Base-by-base conservation (phyloP, 2,113 vertebrate genomes). In the Progne subis region DNA sequence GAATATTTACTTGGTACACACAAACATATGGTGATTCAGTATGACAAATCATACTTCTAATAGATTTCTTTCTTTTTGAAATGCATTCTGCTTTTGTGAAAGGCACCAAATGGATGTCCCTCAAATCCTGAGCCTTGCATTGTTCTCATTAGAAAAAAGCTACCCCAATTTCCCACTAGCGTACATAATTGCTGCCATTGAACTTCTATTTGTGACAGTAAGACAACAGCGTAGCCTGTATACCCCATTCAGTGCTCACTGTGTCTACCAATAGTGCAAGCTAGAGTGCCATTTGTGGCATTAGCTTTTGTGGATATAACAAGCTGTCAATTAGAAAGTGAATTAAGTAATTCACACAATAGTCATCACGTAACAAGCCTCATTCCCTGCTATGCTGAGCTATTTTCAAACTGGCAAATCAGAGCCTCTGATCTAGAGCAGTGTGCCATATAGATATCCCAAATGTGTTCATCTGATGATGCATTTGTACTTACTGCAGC, bases 321-420 rank as follows among this genome's bases (percentile, higher is more conserved):
- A 85, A 88, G 71, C 89, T 95, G 78, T 59, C 91, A 91, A 85
- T 94, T 91, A 93, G 71, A 50, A 93, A 90, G 32, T 52, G 55
- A 94, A 94, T 95, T 93, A 85, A 91, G 67, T 74, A 91, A 86
- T 63, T 86, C 78, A 80, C 59, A 77, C 70, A 90, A 79, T 49
- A 86, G 76, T 86, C 63, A 52, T 60, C 32, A 55, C 6, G 9
- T n/a, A 92, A 52, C 50, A 82, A 83, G 14, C 79, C 46, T 72
- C 34, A 28, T 63, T 64, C 47, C 67, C 78, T 76, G 83, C 74
- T 64, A 95, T 68, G 19, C 16, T 64, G 44, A 82, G 28, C 37
- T 82, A 39, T 92, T 87, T 95, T 84, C 74, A 76, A 91, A 91
- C 24, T 37, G 41, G 81, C 49, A 82, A 82, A 91, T 80, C 43